phyloP scores from a whole-genome alignment of 2,888 invertebrate species.

The Synergus japonicus region DNA sequence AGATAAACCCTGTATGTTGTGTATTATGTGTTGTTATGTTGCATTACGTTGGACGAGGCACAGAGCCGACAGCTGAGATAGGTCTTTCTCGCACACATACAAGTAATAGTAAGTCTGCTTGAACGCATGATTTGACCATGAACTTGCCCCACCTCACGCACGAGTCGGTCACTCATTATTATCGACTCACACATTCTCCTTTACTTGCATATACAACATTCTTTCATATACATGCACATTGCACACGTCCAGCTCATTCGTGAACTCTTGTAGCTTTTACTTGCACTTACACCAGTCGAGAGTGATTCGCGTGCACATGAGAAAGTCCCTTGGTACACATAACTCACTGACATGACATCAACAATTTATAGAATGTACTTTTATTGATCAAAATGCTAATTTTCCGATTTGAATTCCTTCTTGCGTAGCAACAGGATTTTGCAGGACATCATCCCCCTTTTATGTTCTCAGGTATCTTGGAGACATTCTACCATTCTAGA shows the following conservation, averaged over 20 bases:
- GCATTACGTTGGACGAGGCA: slow-evolving; percentile 30
- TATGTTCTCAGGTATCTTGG: no score
- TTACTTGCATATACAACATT: slow-evolving; percentile 4
- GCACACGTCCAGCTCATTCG: slow-evolving; percentile 5
- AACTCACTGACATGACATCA: background rate
- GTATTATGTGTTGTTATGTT: slow-evolving; percentile 9
- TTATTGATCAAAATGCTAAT: no score
- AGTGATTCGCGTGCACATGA: background rate
- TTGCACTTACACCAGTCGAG: background rate
- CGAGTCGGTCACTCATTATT: slow-evolving; percentile 70
- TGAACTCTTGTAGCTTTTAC: slow-evolving; percentile 18
- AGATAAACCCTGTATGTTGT: slow-evolving; percentile 25
- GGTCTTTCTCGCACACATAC: slow-evolving; percentile 43
- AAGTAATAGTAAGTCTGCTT: slow-evolving; percentile 45
- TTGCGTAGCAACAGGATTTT: no score
- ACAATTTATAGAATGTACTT: background rate
- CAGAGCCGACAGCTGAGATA: slow-evolving; percentile 44
- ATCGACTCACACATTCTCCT: slow-evolving; percentile 59
- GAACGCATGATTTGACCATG: slow-evolving; percentile 68
- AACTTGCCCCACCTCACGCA: slow-evolving; percentile 71
- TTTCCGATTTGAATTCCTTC: no score
- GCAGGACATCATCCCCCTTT: no score
- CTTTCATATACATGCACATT: background rate
- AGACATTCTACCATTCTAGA: no score
- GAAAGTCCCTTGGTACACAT: background rate